These are phyloP conservation scores for Hydrocynus forskahlii DNA, from an alignment of 2,797 vertebrate species.

Conservation along the genomic window DNA sequence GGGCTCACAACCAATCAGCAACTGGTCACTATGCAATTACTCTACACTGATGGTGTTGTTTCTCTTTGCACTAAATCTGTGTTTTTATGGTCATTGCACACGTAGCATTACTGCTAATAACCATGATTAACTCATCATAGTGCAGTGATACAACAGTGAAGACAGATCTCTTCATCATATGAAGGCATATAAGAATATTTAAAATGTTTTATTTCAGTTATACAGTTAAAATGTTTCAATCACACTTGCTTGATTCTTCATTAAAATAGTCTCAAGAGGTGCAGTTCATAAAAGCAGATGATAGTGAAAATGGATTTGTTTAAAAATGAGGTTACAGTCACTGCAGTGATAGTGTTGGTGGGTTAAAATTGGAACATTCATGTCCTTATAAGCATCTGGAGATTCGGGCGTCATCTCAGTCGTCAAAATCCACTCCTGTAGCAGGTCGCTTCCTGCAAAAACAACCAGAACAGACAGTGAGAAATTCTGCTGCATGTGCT, in stretches of 20 bases:
- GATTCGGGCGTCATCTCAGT: constrained; percentile 58
- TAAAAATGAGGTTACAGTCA: not conserved
- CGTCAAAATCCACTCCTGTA: constrained; percentile 75
- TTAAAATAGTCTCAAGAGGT: not conserved
- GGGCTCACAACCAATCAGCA: no score
- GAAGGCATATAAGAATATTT: not conserved
- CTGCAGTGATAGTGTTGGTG: constrained; percentile 18
- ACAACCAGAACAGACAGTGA: not conserved
- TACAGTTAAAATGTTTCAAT: not conserved
- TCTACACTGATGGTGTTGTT: no score
- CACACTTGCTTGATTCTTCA: not conserved
- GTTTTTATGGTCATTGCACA: no score
- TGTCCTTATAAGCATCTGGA: not conserved
- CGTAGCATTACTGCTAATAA: no score
- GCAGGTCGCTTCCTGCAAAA: constrained; percentile 69
- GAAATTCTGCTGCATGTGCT: not conserved
- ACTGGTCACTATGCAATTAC: no score
- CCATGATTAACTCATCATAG: no score
- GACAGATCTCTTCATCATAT: not conserved
- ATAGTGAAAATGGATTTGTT: not conserved
- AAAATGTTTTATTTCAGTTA: not conserved
- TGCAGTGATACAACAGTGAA: not conserved
- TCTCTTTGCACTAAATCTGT: no score
- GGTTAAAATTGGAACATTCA: constrained; percentile 25
- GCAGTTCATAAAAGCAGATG: constrained; percentile 34